These are phyloP conservation scores for Rutilus rutilus DNA, from an alignment of 2,113 vertebrate genomes.

Conservation along the genomic window DNA sequence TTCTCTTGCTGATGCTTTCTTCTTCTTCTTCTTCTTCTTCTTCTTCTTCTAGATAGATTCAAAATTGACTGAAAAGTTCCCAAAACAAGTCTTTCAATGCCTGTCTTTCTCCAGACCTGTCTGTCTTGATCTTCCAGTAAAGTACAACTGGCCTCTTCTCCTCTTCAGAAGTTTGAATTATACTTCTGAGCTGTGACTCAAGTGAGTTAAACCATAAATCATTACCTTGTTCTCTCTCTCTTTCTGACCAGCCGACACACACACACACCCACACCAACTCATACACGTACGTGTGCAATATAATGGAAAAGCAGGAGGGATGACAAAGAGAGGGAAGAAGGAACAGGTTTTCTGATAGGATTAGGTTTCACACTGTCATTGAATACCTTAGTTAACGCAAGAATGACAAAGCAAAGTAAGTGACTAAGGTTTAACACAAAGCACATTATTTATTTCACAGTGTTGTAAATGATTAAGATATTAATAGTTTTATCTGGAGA, in stretches of 20 bases:
- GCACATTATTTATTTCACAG: background rate
- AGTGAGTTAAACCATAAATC: constrained; percentile 8
- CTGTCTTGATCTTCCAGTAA: background rate
- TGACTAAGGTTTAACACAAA: background rate
- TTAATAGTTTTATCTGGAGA: background rate
- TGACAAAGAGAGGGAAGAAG: constrained; percentile 24
- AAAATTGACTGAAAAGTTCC: background rate
- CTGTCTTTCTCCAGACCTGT: background rate
- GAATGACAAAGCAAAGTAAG: constrained; percentile 28
- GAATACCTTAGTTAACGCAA: background rate
- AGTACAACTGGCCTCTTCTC: background rate
- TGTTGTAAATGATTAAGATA: background rate
- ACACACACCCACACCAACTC: background rate
- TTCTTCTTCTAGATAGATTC: no score
- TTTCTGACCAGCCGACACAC: background rate
- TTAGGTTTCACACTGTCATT: constrained; percentile 6
- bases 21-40: background rate
- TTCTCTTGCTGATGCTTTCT: constrained; percentile 11
- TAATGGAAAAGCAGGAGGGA: background rate
- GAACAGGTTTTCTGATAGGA: background rate
- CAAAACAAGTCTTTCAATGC: background rate
- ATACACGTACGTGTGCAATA: background rate
- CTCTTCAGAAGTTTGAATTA: background rate
- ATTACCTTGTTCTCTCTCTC: background rate
- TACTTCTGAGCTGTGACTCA: constrained; percentile 20